Conservation (phyloP, 2,113 vertebrate species). For the Semicossyphus pulcher region DNA sequence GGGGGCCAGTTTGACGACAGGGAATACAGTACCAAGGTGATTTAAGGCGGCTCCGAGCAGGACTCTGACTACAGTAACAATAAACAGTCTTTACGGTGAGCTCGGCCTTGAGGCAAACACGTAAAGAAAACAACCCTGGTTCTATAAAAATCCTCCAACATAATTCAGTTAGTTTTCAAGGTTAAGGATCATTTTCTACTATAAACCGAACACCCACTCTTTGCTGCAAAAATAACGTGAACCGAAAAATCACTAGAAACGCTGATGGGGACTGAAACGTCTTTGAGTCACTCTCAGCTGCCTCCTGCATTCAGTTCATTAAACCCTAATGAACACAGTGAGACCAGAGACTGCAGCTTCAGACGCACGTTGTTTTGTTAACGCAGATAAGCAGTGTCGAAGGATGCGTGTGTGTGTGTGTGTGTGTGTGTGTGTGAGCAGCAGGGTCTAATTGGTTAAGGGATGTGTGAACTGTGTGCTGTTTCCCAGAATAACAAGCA, state of each 20-base stretch:
- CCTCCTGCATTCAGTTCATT: background rate
- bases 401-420: slow-evolving; percentile 12
- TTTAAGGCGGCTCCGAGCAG: too few relatives aligned
- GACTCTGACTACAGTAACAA: background rate
- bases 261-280: background rate
- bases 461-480: slow-evolving; percentile 45
- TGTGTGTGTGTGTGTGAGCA: slow-evolving; percentile 2
- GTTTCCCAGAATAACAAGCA: slow-evolving; percentile 49
- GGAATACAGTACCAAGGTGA: too few relatives aligned
- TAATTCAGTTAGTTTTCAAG: background rate
- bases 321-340: slow-evolving; percentile 21
- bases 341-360: background rate
- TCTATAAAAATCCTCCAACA: too few relatives aligned
- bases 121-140: too few relatives aligned
- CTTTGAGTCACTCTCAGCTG: background rate
- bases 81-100: background rate
- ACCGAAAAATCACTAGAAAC: background rate
- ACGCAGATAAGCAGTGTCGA: background rate
- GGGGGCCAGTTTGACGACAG: too few relatives aligned
- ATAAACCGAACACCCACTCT: background rate
- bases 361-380: slow-evolving; percentile 14
- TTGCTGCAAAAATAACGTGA: background rate
- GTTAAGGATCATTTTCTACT: background rate
- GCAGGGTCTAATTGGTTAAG: slow-evolving; percentile 40
- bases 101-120: background rate